Percentiles rank a stretch among this genome's conserved stretches.
phyloP scores from a whole-genome alignment of 2,888 invertebrate species.

The Danaus chrysippus region DNA sequence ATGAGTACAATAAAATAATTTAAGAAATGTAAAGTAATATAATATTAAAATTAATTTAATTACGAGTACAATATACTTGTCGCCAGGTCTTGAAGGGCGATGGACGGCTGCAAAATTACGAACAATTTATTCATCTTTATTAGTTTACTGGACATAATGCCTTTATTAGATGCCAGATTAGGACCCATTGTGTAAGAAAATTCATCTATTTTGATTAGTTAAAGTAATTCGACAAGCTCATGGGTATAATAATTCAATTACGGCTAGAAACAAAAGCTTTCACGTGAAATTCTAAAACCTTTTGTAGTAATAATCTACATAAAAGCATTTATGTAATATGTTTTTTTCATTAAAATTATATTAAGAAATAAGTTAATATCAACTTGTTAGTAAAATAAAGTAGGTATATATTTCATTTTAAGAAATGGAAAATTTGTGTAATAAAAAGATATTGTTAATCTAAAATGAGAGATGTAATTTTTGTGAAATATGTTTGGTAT shows the following conservation, averaged over 20 bases:
- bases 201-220: slow-evolving; percentile 6
- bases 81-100: slow-evolving; percentile 26
- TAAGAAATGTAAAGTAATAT: slow-evolving; percentile 1
- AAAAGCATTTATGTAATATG: no score
- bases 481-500: no score
- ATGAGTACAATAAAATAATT: no score
- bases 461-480: no score
- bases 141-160: slow-evolving; percentile 60
- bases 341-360: no score
- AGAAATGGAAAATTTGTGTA: no score
- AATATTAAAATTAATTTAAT: slow-evolving; percentile 6
- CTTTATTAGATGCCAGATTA: slow-evolving; percentile 45
- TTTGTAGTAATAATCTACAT: no score
- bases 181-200: slow-evolving; percentile 17
- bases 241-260: background rate
- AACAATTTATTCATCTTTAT: slow-evolving; percentile 69
- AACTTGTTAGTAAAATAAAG: no score
- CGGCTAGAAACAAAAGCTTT: background rate
- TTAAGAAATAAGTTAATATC: no score
- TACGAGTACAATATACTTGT: slow-evolving; percentile 28
- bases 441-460: no score
- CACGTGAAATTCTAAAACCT: background rate
- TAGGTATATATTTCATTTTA: no score
- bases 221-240: background rate
- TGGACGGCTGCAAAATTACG: slow-evolving; percentile 64